phyloP scores from a whole-genome alignment of 1,140 invertebrate genomes.

The Panagrolaimus sp. region DNA sequence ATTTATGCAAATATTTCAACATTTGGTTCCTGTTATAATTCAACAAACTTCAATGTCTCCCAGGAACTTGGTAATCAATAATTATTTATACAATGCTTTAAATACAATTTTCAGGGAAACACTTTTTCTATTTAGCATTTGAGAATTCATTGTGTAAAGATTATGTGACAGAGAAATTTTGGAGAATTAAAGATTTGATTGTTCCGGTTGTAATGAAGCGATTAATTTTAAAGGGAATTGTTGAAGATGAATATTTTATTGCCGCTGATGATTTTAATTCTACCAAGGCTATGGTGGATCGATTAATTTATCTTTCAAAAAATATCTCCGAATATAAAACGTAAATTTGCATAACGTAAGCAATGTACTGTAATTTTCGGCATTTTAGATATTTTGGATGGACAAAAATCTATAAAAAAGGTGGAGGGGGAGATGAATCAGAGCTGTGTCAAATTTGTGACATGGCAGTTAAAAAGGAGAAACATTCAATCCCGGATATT shows the following conservation, averaged over 20 bases:
- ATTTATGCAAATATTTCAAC: constrained; percentile 67
- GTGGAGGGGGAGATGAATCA: too few relatives aligned
- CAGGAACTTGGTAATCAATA: constrained; percentile 72
- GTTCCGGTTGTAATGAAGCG: constrained; percentile 3
- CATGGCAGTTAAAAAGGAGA: too few relatives aligned
- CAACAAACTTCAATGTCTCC: constrained; percentile 6
- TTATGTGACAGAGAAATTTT: constrained; percentile 11
- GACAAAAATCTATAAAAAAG: background rate
- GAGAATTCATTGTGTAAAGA: constrained; percentile 7
- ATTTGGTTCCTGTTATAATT: constrained; percentile 67
- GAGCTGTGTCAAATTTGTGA: too few relatives aligned
- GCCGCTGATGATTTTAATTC: constrained; percentile 16
- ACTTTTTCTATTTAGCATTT: background rate
- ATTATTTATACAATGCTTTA: background rate
- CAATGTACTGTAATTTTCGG: too few relatives aligned
- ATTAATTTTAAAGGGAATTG: background rate
- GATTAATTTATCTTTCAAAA: too few relatives aligned
- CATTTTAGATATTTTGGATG: constrained; percentile 10
- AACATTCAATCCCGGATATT: too few relatives aligned
- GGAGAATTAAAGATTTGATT: background rate
- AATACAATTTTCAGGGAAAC: background rate
- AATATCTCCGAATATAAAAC: too few relatives aligned
- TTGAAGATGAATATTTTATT: background rate
- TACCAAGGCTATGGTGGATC: constrained; percentile 49
- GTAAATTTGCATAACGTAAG: too few relatives aligned